phyloP scores from a whole-genome alignment of 64 coral and sea anemone species.

The Catalaphyllia jardinei region DNA sequence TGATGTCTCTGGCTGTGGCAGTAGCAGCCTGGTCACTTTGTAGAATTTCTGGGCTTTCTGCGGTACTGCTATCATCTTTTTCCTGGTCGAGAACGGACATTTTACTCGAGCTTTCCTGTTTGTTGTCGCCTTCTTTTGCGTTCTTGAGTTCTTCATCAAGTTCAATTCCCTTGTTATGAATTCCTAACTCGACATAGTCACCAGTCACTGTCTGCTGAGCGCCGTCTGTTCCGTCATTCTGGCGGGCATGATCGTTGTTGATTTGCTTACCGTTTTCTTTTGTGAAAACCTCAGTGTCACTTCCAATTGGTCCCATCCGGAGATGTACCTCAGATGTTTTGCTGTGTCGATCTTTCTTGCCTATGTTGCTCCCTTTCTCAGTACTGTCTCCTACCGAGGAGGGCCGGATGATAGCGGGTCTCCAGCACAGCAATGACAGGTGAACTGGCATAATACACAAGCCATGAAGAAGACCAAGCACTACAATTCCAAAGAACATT shows the following conservation, averaged over 20 bases:
- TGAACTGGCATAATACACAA: conserved; percentile 16
- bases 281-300: not conserved
- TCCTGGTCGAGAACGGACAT: too few species aligned
- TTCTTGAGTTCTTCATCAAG: not conserved
- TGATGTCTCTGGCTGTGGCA: too few species aligned
- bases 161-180: not conserved
- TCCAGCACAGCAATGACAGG: conserved; percentile 22
- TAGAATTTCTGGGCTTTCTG: too few species aligned
- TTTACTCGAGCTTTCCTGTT: too few species aligned
- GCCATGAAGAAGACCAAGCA: conserved; percentile 1
- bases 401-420: not conserved
- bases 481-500: conserved; percentile 9
- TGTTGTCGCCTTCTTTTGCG: too few species aligned
- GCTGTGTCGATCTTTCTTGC: not conserved
- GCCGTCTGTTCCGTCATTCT: not conserved
- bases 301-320: not conserved
- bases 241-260: not conserved
- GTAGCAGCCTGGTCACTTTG: too few species aligned
- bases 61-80: too few species aligned
- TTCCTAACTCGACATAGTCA: not conserved
- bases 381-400: not conserved
- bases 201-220: too few species aligned
- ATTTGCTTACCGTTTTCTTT: too few species aligned
- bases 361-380: not conserved
- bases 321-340: not conserved